Percentiles rank a stretch among this genome's conserved stretches.
Conservation (phyloP, 2,888 invertebrate genomes). For the Prosapia bicincta region DNA sequence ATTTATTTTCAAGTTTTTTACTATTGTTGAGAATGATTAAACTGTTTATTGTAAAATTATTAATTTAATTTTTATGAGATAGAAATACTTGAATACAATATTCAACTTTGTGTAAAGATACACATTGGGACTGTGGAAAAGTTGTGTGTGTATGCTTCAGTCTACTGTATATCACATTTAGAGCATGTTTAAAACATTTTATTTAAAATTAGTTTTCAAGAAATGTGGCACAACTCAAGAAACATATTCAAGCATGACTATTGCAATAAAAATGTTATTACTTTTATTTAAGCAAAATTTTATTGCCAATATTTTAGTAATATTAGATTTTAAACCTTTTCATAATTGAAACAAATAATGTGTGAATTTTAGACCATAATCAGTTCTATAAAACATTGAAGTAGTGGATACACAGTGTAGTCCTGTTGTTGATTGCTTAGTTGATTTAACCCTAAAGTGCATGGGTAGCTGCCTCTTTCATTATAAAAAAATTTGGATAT, state of each 20-base stretch:
- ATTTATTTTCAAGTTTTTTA: not conserved
- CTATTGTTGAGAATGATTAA: not conserved
- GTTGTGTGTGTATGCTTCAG: not conserved
- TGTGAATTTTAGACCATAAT: not conserved
- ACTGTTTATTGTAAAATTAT: not conserved
- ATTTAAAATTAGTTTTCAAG: not conserved
- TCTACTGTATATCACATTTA: not conserved
- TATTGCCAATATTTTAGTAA: not conserved
- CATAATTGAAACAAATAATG: not conserved
- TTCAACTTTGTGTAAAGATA: not conserved
- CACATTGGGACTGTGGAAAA: not conserved
- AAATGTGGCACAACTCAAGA: not conserved
- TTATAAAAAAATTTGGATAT: not conserved
- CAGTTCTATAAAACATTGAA: not conserved
- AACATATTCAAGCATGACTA: not conserved
- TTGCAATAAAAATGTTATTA: not conserved
- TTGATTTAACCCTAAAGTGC: not conserved
- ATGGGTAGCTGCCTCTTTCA: not conserved
- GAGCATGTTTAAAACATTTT: not conserved
- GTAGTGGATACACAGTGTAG: not conserved
- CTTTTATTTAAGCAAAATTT: not conserved
- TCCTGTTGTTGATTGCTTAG: not conserved
- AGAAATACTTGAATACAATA: not conserved
- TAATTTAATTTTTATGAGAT: not conserved
- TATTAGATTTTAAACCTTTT: not conserved